Evolutionary conservation across 2,113 vertebrate species (phyloP), one percentile per base, ranked within the genome.

Genomic region (Aythya baeri): DNA sequence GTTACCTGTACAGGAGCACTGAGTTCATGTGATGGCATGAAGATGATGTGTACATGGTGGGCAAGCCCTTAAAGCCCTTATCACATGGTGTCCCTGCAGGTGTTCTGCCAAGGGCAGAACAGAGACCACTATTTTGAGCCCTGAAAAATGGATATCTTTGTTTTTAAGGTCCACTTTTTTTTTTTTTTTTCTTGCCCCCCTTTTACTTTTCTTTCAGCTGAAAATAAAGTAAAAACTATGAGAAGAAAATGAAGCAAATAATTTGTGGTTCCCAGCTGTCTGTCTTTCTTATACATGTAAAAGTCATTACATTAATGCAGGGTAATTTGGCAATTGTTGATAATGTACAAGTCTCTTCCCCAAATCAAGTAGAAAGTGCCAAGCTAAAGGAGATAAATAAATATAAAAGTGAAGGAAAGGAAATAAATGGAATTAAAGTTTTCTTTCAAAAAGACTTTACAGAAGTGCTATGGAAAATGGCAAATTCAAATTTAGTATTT

Each of bases 241-340:
- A 89, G 15, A 79, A 49, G 80, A 86, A 97, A 97, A 94, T 41
- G 32, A 80, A 44, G 79, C 32, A 52, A 83, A 67, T 62, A 95
- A 86, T 81, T 94, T 86, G 43, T 54, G n/a, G 41, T 63, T 88
- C 81, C 34, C 71, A 14, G 27, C 9, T 83, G 62, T 75, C 91
- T 67, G 46, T 91, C 17, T 67, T 43, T 67, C 71, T 78, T 61
- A 86, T 31, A 10, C n/a, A 26, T 0, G 1, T 50, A 38, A 63
- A 90, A 93, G 20, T 86, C 31, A 68, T 93, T 97, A 21, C 20
- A 57, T 92, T 65, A 87, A 76, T 17, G 6, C 44, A 91, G 27
- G 61, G 22, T 89, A 86, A 92, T 92, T 91, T 91, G 75, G 78
- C 78, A 96, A 31, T 83, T 74, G 46, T 89, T 89, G n/a, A 38